Base-by-base conservation (phyloP, 2,113 vertebrate species). In the Progne subis region DNA sequence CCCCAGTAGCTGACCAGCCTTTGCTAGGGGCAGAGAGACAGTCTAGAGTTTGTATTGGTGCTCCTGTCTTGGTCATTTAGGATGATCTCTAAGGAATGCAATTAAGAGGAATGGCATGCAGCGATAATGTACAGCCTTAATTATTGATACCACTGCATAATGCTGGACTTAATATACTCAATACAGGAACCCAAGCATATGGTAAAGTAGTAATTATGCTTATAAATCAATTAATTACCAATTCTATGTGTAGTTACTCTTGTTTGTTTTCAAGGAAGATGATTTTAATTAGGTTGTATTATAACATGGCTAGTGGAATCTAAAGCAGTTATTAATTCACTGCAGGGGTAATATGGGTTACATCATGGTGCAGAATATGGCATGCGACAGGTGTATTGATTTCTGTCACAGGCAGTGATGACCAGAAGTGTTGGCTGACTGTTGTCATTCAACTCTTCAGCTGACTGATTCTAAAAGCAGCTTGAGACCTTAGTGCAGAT, bases 151-250 rank as follows among this genome's bases (percentile, higher is more conserved):
- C 28, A 56, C 60, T 69, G 57, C 56, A 64, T 94, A 65, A 86
- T 16, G 23, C 43, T 83, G 56, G 57, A 82, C 76, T 71, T 91
- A 88, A 90, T 59, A 79, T 28, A 72, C 13, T 83, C 80, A 94
- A 43, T 85, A 81, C 32, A 72, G 70, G 83, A 95, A 91, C 15
- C 75, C 52, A 87, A 91, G 67, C 80, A 87, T 74, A 89, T 17
- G 29, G 55, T 89, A 18, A 89, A 92, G 49, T 94, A 7, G 2
- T 64, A 76, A 74, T 72, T 85, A 76, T 2, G 5, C 39, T 90
- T 89, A 92, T n/a, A 67, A 77, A 93, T 94, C 53, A 94, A 91
- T 91, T 96, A 94, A 88, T 80, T 91, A 69, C 11, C 55, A 79
- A 28, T 76, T 78, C 47, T 47, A 77, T 47, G 9, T 65, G 60